Evolutionary conservation across 35 echinoderm and acorn worm genomes (phyloP), one percentile per base, ranked within the genome.

Genomic region (Hemicentrotus pulcherrimus): DNA sequence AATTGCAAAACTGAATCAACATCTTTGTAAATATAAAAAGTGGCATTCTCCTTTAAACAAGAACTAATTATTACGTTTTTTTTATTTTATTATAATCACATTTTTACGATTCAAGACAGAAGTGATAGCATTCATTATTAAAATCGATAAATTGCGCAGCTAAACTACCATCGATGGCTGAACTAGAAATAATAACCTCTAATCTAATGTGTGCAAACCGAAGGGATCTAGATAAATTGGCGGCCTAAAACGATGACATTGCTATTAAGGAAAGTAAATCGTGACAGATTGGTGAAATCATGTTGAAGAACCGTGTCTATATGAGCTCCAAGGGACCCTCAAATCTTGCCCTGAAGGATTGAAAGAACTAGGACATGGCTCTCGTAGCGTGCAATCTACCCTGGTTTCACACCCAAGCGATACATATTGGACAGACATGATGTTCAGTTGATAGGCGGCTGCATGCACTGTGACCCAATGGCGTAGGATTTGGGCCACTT

Each of bases 171-270:
- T 78, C 50, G 11, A 78, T 78, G 3, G 19, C 65, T 78, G 65
- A 78, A 28, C 65, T 78, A 78, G 65, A 78, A 78, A 78, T 78
- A 6, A 78, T 78, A 78, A 78, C 65, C 65, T 28, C 28, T 78
- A 78, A 15, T n/a, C 11, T 59, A 16, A 41, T 16, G 28, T 78
- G 0, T 78, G 65, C 4, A n/a, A 18, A 28, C 65, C 28, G 19
- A 59, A 78, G 65, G 65, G 65, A 78, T 78, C 19, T 28, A n/a
- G 65, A 78, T 78, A n/a, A 78, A 78, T 78, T 28, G 65, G 65
- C 28, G 65, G 28, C 65, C 65, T 78, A 78, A 78, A 78, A 78
- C 65, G 65, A 78, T 78, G 65, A 78, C 65, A 78, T n/a, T 78
- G 65, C 65, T n/a, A 78, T 78, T 78, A 78, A 78, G 28, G 65